Base-by-base conservation (phyloP, 1,140 invertebrate species). In the Coenobita brevimanus region DNA sequence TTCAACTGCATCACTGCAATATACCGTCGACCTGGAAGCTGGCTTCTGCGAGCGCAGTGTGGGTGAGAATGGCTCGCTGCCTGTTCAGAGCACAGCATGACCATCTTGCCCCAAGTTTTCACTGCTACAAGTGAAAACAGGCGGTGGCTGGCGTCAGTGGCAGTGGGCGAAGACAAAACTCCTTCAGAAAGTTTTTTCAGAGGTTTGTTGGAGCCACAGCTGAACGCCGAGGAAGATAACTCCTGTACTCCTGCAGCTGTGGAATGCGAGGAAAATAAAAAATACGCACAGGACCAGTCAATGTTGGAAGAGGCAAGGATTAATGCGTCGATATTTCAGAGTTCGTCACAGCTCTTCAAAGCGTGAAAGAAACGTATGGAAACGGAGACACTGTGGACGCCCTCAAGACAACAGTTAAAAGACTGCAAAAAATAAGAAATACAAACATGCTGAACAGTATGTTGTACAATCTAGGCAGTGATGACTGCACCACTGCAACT, bases 11-110 rank as follows among this genome's bases (percentile, higher is more conserved):
- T 13, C 4, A 27, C 43, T n/a, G 27, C 8, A n/a, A 27, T 80
- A 80, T 60, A 27, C 10, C 13, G 76, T 80, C 3, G 43, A 80
- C 24, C 76, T 80, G 4, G 30, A 80, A n/a, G 30, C 10, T 80
- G 46, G 76, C 15, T n/a, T 80, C 0, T 54, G 76, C 17, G 46
- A 50, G 17, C 17, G 46, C 17, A 50, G 17, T 50, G 46, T 50
- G 46, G 46, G 46, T 6, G 46, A 50, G 17, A 50, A 50, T 50
- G 46, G 46, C 46, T 8, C 6, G 17, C 46, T 50, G 46, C 46
- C 46, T 50, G 46, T 50, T 6, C 46, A 17, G 46, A 50, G 6
- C 17, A 50, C 46, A 50, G 46, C 46, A 50, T 50, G 46, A 50
- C 46, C 6, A 17, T 50, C 46, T 17, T 50, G 46, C 46, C 17